phyloP scores from a whole-genome alignment of 2,888 invertebrate genomes.

The Pseudoips prasinana region DNA sequence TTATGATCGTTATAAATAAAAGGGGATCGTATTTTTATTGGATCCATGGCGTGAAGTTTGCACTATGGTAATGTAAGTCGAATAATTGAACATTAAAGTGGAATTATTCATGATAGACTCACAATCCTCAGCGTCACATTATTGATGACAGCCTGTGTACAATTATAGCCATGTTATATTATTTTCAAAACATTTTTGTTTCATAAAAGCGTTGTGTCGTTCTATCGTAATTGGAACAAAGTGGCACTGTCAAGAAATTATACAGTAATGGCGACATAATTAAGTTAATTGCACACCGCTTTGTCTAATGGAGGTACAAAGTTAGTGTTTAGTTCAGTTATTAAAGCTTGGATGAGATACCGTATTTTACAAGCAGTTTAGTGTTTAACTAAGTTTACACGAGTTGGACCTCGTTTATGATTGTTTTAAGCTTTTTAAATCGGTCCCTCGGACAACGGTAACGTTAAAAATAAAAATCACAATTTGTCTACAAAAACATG shows the following conservation, averaged over 20 bases:
- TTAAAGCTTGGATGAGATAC: constrained; percentile 5
- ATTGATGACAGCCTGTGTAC: constrained; percentile 8
- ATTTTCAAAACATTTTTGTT: constrained; percentile 6
- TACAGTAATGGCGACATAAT: constrained; percentile 36
- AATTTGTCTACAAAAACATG: neutral
- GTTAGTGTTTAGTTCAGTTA: constrained; percentile 17
- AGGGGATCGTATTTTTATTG: no score
- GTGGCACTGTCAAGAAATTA: constrained; percentile 37
- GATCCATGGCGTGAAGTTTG: no score
- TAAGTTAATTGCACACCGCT: constrained; percentile 37
- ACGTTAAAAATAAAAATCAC: neutral
- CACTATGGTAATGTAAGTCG: neutral
- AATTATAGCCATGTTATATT: constrained; percentile 6
- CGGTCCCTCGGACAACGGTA: no score
- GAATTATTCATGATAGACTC: constrained; percentile 4
- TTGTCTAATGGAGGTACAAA: constrained; percentile 34
- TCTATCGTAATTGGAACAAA: constrained; percentile 26
- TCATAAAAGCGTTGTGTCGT: constrained; percentile 4
- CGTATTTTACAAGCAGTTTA: neutral
- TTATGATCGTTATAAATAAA: no score
- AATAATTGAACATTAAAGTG: constrained; percentile 1
- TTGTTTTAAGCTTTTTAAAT: no score
- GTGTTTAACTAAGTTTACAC: neutral
- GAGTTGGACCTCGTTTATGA: no score
- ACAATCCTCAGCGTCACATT: neutral